phyloP scores from a whole-genome alignment of 2,113 vertebrate genomes.

The Chionomys nivalis region DNA sequence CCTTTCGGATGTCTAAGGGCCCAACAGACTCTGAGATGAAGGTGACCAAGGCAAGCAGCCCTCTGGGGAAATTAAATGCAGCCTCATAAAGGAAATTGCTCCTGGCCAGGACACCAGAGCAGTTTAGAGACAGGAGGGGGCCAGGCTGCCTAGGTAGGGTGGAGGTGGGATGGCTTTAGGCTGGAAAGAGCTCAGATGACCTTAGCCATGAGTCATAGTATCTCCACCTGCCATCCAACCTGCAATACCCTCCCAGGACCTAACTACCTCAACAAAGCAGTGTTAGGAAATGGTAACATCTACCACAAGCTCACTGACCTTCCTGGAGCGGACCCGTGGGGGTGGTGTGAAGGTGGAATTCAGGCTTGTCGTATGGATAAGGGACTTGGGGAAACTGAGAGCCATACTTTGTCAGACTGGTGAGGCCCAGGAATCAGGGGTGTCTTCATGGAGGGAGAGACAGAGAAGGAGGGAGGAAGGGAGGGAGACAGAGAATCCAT shows the following conservation, averaged over 20 bases:
- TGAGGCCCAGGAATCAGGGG: neutral
- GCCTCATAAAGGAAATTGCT: neutral
- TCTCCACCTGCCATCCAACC: too few species aligned
- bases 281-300: neutral
- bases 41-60: neutral
- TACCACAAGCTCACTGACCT: too few species aligned
- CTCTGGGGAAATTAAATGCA: neutral
- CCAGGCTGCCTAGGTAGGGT: neutral
- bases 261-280: neutral
- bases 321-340: neutral
- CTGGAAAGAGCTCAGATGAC: neutral
- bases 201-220: neutral
- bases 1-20: neutral
- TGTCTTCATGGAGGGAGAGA: neutral
- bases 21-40: neutral
- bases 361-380: neutral
- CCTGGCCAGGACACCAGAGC: neutral
- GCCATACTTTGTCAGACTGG: neutral
- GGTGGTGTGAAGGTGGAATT: rapidly evolving
- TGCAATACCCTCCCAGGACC: too few species aligned
- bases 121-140: neutral
- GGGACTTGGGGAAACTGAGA: neutral
- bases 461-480: neutral
- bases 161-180: neutral
- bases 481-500: too few species aligned